phyloP scores from a whole-genome alignment of 2,797 vertebrate genomes.

The Enteromius afrohamiltoni region DNA sequence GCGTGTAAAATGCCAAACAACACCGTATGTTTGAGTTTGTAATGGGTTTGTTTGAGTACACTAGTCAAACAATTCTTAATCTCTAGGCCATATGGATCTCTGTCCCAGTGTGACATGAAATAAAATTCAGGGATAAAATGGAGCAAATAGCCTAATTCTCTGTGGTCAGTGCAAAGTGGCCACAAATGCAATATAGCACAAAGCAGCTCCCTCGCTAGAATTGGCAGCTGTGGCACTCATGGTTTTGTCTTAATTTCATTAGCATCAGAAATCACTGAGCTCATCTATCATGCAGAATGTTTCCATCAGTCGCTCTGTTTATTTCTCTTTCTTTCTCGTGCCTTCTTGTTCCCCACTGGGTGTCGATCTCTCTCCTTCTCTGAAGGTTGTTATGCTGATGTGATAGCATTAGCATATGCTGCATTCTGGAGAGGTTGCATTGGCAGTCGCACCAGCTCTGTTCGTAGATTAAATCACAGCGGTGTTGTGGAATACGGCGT shows the following conservation, averaged over 20 bases:
- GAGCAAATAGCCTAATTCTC: slow-evolving; percentile 36
- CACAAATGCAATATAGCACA: slow-evolving; percentile 1
- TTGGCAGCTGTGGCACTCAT: background rate
- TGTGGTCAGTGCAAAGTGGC: slow-evolving; percentile 2
- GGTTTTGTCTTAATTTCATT: slow-evolving; percentile 1
- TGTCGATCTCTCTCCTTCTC: slow-evolving; percentile 17
- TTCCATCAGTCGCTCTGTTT: slow-evolving; percentile 57
- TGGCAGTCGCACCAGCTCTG: slow-evolving; percentile 7
- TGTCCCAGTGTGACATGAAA: slow-evolving; percentile 41
- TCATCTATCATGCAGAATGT: slow-evolving; percentile 22
- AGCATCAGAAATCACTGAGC: slow-evolving; percentile 20
- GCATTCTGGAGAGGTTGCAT: background rate
- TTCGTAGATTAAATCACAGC: slow-evolving; percentile 4
- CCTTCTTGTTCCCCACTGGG: slow-evolving; percentile 7
- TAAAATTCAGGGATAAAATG: slow-evolving; percentile 61
- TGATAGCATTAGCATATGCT: slow-evolving; percentile 33
- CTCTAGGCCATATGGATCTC: slow-evolving; percentile 69
- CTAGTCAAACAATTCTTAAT: slow-evolving; percentile 63
- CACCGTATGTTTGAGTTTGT: slow-evolving; percentile 1
- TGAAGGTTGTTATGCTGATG: slow-evolving; percentile 4
- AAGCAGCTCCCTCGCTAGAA: background rate
- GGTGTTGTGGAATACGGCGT: slow-evolving; percentile 12
- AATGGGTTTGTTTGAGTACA: slow-evolving; percentile 6
- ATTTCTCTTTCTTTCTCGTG: slow-evolving; percentile 43
- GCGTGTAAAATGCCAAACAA: background rate